Base-by-base conservation (phyloP, 2,888 invertebrate species). In the Stenotaenia linearis region DNA sequence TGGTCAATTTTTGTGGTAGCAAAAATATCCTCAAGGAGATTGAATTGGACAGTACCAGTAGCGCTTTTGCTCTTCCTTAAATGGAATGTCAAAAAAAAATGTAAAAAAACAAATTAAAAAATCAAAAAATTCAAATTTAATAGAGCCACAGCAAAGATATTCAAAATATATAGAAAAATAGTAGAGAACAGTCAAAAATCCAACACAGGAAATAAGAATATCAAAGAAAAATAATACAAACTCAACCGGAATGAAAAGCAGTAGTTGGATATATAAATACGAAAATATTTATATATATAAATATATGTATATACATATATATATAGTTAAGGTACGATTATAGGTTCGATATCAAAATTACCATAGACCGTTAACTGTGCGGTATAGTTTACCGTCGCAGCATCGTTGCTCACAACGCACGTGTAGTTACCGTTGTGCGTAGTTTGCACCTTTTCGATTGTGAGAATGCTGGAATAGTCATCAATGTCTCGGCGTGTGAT, bases 371-470 rank as follows among this genome's bases (percentile, higher is more conserved):
- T 79, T 69, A 80, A 77, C 80, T 80, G 80, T 30, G 80, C 79
- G 45, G 79, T 80, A 79, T 80, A 79, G 56, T 80, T 79, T 75
- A 79, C 80, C 79, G 78, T 79, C 28, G 80, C 80, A 76, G 78
- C 78, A 77, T 80, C 80, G 78, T 80, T 80, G 69, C 79, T 80
- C 35, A 79, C 80, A 45, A 78, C 77, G 80, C 86, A 86, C 0
- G 86, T 86, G 82, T 86, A 86, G 83, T 85, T 85, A 10, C 86
- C 86, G 77, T 85, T 84, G 82, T 86, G 86, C 79, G 80, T 82
- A 1, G 85, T 85, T 76, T 82, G 83, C 32, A 84, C 85, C 80
- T 85, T 83, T 56, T 83, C 84, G 32, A 86, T 85, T n/a, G 84
- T 84, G 79, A 86, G 82, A 79, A 84, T 82, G 80, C 85, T 85